Conservation (phyloP, 2,113 vertebrate genomes). For the Cyphotilapia sp. region DNA sequence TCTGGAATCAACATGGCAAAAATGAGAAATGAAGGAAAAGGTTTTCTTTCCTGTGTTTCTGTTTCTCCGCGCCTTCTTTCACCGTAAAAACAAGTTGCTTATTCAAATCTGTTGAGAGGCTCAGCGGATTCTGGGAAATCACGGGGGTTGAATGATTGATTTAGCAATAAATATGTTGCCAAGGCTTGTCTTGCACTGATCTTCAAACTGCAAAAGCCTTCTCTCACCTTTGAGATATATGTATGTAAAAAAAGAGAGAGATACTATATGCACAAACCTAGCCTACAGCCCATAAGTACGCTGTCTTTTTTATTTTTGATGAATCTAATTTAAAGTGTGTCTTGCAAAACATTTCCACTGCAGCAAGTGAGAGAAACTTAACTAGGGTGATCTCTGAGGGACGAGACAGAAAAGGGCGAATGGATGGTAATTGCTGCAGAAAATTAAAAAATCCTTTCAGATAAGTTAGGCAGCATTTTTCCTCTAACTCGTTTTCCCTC, state of each 20-base stretch:
- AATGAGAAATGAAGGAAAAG: background rate
- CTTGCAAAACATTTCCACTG: background rate
- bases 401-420: background rate
- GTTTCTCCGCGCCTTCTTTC: background rate
- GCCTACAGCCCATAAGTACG: background rate
- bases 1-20: slow-evolving; percentile 14
- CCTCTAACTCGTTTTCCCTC: background rate
- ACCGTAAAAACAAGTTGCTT: background rate
- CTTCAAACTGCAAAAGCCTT: background rate
- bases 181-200: background rate
- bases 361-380: background rate
- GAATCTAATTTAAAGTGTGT: slow-evolving; percentile 4
- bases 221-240: background rate
- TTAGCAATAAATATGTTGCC: background rate
- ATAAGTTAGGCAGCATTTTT: slow-evolving; percentile 4
- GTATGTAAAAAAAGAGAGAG: background rate
- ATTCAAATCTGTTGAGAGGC: background rate
- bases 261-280: background rate
- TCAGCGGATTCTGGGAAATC: background rate
- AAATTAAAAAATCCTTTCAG: slow-evolving; percentile 41
- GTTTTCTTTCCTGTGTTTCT: background rate
- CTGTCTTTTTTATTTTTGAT: background rate
- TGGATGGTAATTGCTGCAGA: slow-evolving; percentile 20
- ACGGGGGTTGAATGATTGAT: background rate
- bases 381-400: slow-evolving; percentile 3